Percentiles rank a stretch among this genome's conserved stretches.
Conservation (phyloP, 2,797 vertebrate genomes). For the Malurus splendens region DNA sequence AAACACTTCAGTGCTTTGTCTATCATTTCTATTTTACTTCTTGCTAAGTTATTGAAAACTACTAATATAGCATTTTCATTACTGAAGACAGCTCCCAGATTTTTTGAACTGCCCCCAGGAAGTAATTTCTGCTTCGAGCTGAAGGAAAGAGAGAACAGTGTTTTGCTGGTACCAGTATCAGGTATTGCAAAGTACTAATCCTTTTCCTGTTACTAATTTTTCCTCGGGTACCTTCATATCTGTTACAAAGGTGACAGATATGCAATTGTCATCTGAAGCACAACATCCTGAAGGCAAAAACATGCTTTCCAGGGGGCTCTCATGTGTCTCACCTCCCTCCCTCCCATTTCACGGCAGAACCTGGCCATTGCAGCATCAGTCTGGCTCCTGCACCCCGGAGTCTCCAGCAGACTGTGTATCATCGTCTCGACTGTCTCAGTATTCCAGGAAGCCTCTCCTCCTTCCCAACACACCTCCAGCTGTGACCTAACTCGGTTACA, state of each 20-base stretch:
- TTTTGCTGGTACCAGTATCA: background rate
- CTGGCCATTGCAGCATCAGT: rapidly evolving
- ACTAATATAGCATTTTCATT: background rate
- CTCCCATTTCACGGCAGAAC: background rate
- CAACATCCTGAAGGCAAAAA: background rate
- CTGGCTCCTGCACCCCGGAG: rapidly evolving
- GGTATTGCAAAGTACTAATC: background rate
- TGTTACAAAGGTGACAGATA: background rate
- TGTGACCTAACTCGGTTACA: background rate
- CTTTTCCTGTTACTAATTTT: background rate
- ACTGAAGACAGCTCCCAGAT: background rate
- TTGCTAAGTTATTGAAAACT: background rate
- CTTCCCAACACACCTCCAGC: background rate
- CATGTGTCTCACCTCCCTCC: background rate
- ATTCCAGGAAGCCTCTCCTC: background rate
- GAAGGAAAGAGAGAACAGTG: background rate
- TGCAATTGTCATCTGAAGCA: background rate
- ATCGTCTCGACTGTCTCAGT: rapidly evolving
- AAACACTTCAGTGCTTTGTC: background rate
- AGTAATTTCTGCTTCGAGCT: background rate
- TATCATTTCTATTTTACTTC: background rate
- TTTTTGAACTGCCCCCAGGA: background rate
- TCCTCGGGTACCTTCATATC: background rate
- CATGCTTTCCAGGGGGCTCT: background rate
- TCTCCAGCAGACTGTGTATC: background rate